Conservation (phyloP, 2,797 vertebrate species). For the Rhodeus uyekii region DNA sequence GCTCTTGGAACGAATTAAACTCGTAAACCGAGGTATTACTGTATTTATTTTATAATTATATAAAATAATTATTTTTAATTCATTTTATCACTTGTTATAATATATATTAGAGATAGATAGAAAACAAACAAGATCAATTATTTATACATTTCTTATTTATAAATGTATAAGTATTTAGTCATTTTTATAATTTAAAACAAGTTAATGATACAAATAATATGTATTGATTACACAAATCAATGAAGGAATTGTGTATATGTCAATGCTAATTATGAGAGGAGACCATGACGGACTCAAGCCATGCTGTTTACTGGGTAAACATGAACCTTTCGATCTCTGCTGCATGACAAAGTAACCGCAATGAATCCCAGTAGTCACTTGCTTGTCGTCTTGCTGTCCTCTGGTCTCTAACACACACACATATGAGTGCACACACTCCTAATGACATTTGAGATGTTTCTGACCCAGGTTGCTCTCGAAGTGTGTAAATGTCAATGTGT, state of each 20-base stretch:
- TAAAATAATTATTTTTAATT: too few relatives aligned
- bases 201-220: background rate
- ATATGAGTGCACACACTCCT: background rate
- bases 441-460: constrained; percentile 45
- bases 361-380: background rate
- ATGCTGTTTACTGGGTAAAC: background rate
- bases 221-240: too few relatives aligned
- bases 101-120: too few relatives aligned
- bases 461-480: constrained; percentile 13
- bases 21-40: too few relatives aligned
- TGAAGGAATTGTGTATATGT: background rate
- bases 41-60: too few relatives aligned
- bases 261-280: background rate
- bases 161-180: too few relatives aligned
- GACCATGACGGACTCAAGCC: background rate
- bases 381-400: background rate
- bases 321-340: background rate
- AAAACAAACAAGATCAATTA: too few relatives aligned
- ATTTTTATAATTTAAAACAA: background rate
- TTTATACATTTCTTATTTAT: background rate
- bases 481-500: constrained; percentile 47
- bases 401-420: background rate
- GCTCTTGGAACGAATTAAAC: too few relatives aligned
- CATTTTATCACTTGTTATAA: too few relatives aligned
- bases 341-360: constrained; percentile 2